These are phyloP conservation scores for Xenopus borealis DNA, from an alignment of 2,113 vertebrate species.

Conservation along the genomic window DNA sequence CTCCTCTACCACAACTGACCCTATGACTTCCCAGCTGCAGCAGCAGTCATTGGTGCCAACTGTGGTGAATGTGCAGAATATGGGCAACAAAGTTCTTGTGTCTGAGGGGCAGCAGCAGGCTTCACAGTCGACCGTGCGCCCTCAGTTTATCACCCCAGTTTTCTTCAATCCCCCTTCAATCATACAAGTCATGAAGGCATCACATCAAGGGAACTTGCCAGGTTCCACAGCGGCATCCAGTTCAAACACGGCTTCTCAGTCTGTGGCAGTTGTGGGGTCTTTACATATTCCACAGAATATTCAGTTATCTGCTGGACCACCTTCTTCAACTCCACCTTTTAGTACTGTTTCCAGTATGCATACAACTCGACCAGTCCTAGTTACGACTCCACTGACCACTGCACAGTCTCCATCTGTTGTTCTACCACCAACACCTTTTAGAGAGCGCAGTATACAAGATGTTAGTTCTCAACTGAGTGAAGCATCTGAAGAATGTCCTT, in stretches of 20 bases:
- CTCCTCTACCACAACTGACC: constrained; percentile 73
- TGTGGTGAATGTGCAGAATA: constrained; percentile 80
- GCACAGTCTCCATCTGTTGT: constrained; percentile 60
- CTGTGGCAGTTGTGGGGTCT: constrained; percentile 79
- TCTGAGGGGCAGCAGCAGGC: constrained; percentile 75
- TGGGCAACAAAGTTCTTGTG: constrained; percentile 78
- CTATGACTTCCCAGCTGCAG: constrained; percentile 72
- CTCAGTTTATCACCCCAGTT: constrained; percentile 88
- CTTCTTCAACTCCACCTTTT: constrained; percentile 62
- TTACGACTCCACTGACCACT: constrained; percentile 67
- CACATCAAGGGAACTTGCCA: constrained; percentile 76
- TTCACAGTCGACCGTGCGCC: constrained; percentile 64
- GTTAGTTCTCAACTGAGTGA: constrained; percentile 48
- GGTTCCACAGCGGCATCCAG: constrained; percentile 64
- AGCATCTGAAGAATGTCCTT: constrained; percentile 61
- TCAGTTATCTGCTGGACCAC: constrained; percentile 73
- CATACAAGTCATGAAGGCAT: constrained; percentile 88
- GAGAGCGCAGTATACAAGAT: constrained; percentile 72
- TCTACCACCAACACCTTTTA: constrained; percentile 57
- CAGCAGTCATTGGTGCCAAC: constrained; percentile 76
- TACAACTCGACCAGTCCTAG: constrained; percentile 66
- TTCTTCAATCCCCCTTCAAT: constrained; percentile 88
- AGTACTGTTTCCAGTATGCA: constrained; percentile 59
- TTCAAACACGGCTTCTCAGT: constrained; percentile 68
- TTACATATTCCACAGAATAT: constrained; percentile 86